Evolutionary conservation across 2,113 vertebrate genomes (phyloP), one percentile per base, ranked within the genome.

Genomic region (Apodemus sylvaticus): DNA sequence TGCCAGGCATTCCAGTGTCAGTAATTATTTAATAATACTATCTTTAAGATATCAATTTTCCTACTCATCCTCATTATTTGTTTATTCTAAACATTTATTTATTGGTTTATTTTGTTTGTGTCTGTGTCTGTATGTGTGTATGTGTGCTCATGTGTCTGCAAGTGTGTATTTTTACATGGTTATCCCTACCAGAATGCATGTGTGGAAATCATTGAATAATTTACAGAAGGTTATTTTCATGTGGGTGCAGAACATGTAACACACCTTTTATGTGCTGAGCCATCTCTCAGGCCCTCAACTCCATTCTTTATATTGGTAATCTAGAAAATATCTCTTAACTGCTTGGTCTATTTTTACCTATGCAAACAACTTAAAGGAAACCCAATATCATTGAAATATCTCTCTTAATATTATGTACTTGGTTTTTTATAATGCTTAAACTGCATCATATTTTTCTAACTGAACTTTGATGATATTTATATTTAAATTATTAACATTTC

Each of bases 351-450:
- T 68, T 8, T 60, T 12, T 68, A 83, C 3, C 1, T 55, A 39
- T 73, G 36, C 60, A 95, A 51, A 78, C 71, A 42, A 86, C 81
- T 66, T 86, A 93, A 55, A 91, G 31, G 66, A 90, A 86, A 82
- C 39, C 53, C 34, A 51, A 9, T 29, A 16, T 31, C 36, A 55
- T 14, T 39, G 36, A 53, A 94, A 90, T 9, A 92, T 71, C 11
- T 68, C 31, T 86, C 83, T 26, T 62, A 70, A 89, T 42, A 48
- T 39, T 19, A 11, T 60, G 5, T 36, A 34, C 26, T 64, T 64
- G 5, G 3, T 19, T 36, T 86, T 86, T 85, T 17, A 85, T 81
- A 3, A 86, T 93, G 22, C 5, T 90, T 77, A 93, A 89, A 78
- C 17, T 90, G 14, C 79, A 20, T 42, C 90, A 29, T 7, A 11